Evolutionary conservation across 2,113 vertebrate species (phyloP).

Genomic region (Ellobius talpinus): DNA sequence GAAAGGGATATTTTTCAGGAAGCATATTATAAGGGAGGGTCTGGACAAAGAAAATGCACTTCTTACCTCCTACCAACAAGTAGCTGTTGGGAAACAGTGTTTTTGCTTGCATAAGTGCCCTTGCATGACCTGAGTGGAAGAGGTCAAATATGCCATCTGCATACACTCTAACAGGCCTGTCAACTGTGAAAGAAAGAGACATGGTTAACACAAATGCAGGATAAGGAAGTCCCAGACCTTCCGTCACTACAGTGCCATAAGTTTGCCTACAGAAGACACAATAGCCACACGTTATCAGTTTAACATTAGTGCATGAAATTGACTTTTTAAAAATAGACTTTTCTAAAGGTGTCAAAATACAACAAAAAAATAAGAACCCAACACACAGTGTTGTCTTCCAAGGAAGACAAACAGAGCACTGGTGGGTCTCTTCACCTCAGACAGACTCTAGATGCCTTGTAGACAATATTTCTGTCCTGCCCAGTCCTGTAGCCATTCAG

Average conservation of each 20-base stretch:
- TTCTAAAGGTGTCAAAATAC: constrained; percentile 14
- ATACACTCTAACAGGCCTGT: constrained; percentile 97
- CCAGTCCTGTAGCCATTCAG: no score
- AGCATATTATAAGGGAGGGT: constrained; percentile 45
- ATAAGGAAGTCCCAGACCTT: constrained; percentile 4
- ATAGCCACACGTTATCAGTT: not conserved
- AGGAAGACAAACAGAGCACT: not conserved
- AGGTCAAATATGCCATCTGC: constrained; percentile 99
- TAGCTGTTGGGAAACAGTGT: constrained; percentile 99
- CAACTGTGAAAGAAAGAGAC: constrained; percentile 89
- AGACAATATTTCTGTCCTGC: no score
- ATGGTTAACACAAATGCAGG: constrained; percentile 47
- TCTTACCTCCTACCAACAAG: constrained; percentile 98
- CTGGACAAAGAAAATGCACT: constrained; percentile 65
- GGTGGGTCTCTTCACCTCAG: not conserved
- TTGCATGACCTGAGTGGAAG: constrained; percentile 98
- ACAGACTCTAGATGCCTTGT: not conserved
- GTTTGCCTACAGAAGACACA: constrained; percentile 34
- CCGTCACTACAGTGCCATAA: not conserved
- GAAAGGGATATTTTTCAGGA: constrained; percentile 43
- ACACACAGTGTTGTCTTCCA: not conserved
- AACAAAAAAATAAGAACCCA: constrained; percentile 35
- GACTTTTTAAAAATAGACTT: constrained; percentile 29
- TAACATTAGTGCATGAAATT: not conserved
- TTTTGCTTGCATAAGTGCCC: constrained; percentile 99